Base-by-base conservation (phyloP, 2,888 invertebrate species). In the Hybos culiciformis region DNA sequence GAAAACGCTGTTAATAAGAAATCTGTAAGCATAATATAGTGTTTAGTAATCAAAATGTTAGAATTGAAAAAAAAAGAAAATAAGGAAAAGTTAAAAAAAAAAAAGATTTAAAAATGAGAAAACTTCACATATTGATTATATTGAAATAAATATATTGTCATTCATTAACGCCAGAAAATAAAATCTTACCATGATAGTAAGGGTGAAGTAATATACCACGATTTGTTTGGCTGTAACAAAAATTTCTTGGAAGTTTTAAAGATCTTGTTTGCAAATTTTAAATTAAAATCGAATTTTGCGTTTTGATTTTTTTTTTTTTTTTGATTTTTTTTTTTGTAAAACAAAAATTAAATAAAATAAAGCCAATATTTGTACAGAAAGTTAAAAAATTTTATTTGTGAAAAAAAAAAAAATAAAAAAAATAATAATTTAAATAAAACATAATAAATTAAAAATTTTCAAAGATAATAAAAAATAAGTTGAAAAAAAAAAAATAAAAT, bases 161-260 rank as follows among this genome's bases (percentile, higher is more conserved):
- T n/a, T n/a, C n/a, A n/a, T n/a, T n/a, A n/a, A n/a, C n/a, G n/a
- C n/a, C n/a, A n/a, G n/a, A n/a, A 33, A n/a, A 45, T 39, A 17
- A 34, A 33, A 60, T 67, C 72, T 73, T 73, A 73, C 73, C 73
- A 64, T 72, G 71, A 64, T 71, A 72, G 64, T 67, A 69, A 63
- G 73, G 71, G 69, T 72, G 71, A 61, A 73, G 70, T 64, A 70
- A 70, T 57, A 61, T 57, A 66, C 70, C 70, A 63, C 58, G 58
- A 56, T 59, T 63, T 53, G 61, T 56, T 59, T 60, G 63, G 60
- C 65, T 66, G 63, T 54, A 63, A 65, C 55, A 45, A 45, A 48
- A 46, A 39, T 39, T 12, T 38, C 23, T 23, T 46, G 12, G 32
- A 17, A 32, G 7, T 24, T 24, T 24, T 6, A 24, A 11, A 24